A percentile compares a stretch with the other conserved stretches of the same genome.
Conservation (phyloP, 1,140 invertebrate genomes). For the Pogonognathellus flavescens region DNA sequence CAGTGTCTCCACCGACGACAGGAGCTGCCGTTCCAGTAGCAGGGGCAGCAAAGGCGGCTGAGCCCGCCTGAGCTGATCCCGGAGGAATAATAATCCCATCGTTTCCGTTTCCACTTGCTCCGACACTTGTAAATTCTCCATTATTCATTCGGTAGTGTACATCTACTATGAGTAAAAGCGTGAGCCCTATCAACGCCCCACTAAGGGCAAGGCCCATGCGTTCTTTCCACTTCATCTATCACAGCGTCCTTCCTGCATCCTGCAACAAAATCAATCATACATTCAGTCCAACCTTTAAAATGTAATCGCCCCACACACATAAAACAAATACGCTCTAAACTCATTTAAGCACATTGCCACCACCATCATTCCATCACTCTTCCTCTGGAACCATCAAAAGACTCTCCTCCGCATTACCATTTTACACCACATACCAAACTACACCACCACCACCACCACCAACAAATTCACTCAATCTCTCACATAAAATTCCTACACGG, state of each 20-base stretch:
- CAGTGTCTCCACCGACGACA: constrained; percentile 43
- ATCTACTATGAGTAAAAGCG: constrained; percentile 65
- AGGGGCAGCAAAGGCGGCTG: neutral
- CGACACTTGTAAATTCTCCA: constrained; percentile 44
- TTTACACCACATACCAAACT: too few species aligned
- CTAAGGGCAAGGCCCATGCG: constrained; percentile 63
- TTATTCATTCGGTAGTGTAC: constrained; percentile 65
- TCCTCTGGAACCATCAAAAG: too few species aligned
- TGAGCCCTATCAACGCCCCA: constrained; percentile 65
- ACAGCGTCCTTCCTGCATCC: constrained; percentile 63
- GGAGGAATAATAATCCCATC: constrained; percentile 35
- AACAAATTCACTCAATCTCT: neutral
- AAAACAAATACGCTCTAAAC: too few species aligned
- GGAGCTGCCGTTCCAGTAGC: constrained; percentile 21
- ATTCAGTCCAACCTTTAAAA: too few species aligned
- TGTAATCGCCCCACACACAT: too few species aligned
- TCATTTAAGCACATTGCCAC: too few species aligned
- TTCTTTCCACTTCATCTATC: constrained; percentile 67
- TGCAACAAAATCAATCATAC: constrained; percentile 22
- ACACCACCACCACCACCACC: too few species aligned
- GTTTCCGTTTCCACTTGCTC: constrained; percentile 47
- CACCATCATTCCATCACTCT: too few species aligned
- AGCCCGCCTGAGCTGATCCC: constrained; percentile 52
- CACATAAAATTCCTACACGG: neutral
- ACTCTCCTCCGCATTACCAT: too few species aligned